Conservation (phyloP, 1,140 invertebrate genomes). For the Drosophila saltans region DNA sequence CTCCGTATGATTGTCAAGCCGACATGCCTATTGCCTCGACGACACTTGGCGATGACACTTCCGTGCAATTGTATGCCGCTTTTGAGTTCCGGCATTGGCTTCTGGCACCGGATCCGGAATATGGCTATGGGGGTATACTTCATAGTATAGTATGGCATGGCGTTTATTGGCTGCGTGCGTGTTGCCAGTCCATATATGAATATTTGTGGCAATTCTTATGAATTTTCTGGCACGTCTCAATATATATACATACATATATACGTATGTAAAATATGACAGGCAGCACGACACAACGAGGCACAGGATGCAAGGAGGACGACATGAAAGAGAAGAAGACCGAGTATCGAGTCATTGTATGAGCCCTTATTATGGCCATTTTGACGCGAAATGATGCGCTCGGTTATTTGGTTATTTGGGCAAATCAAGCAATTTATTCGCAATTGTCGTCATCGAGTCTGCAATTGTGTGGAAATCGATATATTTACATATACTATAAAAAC, state of each 20-base stretch:
- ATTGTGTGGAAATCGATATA: constrained; percentile 80
- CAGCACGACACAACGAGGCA: constrained; percentile 47
- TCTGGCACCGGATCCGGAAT: constrained; percentile 29
- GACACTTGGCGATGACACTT: constrained; percentile 77
- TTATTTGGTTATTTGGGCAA: constrained; percentile 79
- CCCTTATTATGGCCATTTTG: constrained; percentile 77
- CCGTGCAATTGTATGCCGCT: constrained; percentile 74
- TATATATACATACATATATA: not conserved
- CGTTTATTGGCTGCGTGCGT: constrained; percentile 77
- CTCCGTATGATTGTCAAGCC: constrained; percentile 28
- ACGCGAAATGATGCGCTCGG: constrained; percentile 72
- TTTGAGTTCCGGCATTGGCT: constrained; percentile 55
- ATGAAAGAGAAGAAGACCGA: constrained; percentile 4
- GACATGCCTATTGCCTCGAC: constrained; percentile 73
- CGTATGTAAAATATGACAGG: constrained; percentile 35
- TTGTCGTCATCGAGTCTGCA: constrained; percentile 69
- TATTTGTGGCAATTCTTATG: constrained; percentile 80
- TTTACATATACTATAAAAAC: constrained; percentile 5
- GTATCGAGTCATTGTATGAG: constrained; percentile 62
- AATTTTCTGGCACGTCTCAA: constrained; percentile 67
- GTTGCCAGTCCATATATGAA: constrained; percentile 75
- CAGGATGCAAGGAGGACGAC: constrained; percentile 58
- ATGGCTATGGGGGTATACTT: constrained; percentile 7
- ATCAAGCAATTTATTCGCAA: constrained; percentile 80
- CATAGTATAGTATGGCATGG: constrained; percentile 26